phyloP scores from a whole-genome alignment of 92 coral and sea anemone genomes.

The Virgularia gustaviana region DNA sequence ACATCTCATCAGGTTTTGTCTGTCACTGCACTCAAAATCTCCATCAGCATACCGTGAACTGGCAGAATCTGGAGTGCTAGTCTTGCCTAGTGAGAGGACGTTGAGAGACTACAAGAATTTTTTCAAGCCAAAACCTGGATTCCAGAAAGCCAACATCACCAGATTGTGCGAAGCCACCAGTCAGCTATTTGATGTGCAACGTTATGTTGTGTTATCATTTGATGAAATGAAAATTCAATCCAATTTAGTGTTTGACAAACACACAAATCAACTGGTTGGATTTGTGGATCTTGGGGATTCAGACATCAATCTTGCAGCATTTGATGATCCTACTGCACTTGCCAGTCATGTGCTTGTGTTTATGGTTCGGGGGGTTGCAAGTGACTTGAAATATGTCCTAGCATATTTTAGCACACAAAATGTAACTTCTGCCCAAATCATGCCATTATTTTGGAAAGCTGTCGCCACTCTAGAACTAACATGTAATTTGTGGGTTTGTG shows the following conservation, averaged over 20 bases:
- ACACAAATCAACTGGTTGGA: slow-evolving; percentile 49
- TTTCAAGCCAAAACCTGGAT: slow-evolving; percentile 45
- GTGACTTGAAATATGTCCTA: slow-evolving; percentile 19
- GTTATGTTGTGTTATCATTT: slow-evolving; percentile 22
- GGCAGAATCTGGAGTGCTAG: slow-evolving; percentile 36
- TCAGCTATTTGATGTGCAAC: slow-evolving; percentile 12
- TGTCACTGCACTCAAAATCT: slow-evolving; percentile 8
- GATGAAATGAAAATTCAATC: slow-evolving; percentile 41
- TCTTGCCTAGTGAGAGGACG: slow-evolving; percentile 34
- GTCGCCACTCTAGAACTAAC: not conserved
- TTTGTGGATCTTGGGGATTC: slow-evolving; percentile 55
- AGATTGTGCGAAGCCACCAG: slow-evolving; percentile 10
- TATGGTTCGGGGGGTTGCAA: slow-evolving; percentile 36
- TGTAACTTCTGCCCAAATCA: not conserved
- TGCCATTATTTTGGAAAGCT: slow-evolving; percentile 25
- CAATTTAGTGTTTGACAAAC: slow-evolving; percentile 44
- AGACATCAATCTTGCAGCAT: slow-evolving; percentile 25
- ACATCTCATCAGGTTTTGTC: slow-evolving; percentile 10
- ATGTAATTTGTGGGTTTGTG: slow-evolving; percentile 12
- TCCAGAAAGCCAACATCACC: slow-evolving; percentile 6
- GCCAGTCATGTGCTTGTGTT: slow-evolving; percentile 47
- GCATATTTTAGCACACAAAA: not conserved
- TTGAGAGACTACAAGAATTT: slow-evolving; percentile 50
- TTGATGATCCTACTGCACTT: slow-evolving; percentile 19
- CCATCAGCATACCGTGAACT: slow-evolving; percentile 42